Evolutionary conservation across 2,888 invertebrate species (phyloP).

Genomic region (Entomobrya multifasciata): DNA sequence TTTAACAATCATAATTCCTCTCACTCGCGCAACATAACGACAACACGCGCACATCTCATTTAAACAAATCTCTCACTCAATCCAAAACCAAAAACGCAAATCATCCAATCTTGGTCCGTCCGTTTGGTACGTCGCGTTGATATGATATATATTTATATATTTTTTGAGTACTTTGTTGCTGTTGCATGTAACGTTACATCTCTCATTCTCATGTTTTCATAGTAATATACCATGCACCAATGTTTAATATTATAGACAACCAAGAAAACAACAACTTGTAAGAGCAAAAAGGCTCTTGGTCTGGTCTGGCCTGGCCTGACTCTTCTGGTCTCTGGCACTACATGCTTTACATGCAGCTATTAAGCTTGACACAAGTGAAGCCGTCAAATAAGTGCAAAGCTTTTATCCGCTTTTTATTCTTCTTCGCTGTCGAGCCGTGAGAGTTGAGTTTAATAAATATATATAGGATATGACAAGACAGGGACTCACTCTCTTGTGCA

Average conservation of each 20-base stretch:
- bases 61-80: conserved; percentile 44
- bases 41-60: conserved; percentile 18
- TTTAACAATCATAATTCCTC: too few relatives aligned
- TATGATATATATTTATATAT: too few relatives aligned
- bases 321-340: background rate
- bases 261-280: background rate
- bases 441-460: conserved; percentile 18
- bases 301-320: too few relatives aligned
- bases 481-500: background rate
- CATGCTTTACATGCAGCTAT: too few relatives aligned
- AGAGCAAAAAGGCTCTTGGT: background rate
- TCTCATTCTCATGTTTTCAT: too few relatives aligned
- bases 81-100: conserved; percentile 34
- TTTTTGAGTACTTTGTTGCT: background rate
- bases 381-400: conserved; percentile 45
- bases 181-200: too few relatives aligned
- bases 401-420: conserved; percentile 42
- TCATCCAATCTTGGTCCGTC: conserved; percentile 9
- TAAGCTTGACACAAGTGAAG: conserved; percentile 7
- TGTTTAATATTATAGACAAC: background rate
- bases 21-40: too few relatives aligned
- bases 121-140: background rate
- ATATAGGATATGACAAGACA: conserved; percentile 45
- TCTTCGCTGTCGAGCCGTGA: background rate
- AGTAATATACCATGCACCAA: background rate